Base-by-base conservation (phyloP, 35 echinoderm and acorn worm genomes). In the Acanthaster planci region DNA sequence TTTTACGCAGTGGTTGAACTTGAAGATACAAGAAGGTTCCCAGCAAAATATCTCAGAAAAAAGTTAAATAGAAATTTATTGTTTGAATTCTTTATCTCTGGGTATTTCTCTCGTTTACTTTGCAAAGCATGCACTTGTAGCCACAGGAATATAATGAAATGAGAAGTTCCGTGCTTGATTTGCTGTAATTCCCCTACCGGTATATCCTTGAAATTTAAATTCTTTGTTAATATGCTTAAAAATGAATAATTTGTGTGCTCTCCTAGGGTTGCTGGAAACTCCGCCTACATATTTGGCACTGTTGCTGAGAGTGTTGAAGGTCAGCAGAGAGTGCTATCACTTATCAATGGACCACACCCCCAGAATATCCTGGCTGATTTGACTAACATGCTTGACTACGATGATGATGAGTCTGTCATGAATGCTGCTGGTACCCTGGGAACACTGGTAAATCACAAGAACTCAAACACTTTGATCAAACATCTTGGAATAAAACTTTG, bases 391-490 rank as follows among this genome's bases (percentile, higher is more conserved):
- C 50, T 99, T 36, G 85, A 86, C 14, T 94, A 88, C 40, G 89
- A 99, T 59, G 96, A 99, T 56, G 75, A 92, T 51, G 96, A 99
- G 55, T 99, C 92, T 89, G 92, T 99, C 22, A 99, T 99, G 96
- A 99, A 99, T 92, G 96, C 96, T 78, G 96, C 96, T 16, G 96
- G 96, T 39, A 99, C 96, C 6, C 85, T 99, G 1, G 96, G 96
- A 19, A 99, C 96, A 55, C 53, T 99, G 88, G 96, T 99, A 91
- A 89, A 89, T 51, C 9, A 16, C 17, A 37, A 9, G 29, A 12
- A 23, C 29, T 12, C 1, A 68, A 68, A 68, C 9, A 22, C 21
- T 60, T 16, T 8, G 18, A 1, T 12, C 4, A 12, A 1, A 1
- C 8, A 67, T 67, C 6, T 67, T 67, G 12, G 0, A 21, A 0